Evolutionary conservation across 2,888 invertebrate species (phyloP), one percentile per base, ranked within the genome.

Genomic region (Xanthia icteritia): DNA sequence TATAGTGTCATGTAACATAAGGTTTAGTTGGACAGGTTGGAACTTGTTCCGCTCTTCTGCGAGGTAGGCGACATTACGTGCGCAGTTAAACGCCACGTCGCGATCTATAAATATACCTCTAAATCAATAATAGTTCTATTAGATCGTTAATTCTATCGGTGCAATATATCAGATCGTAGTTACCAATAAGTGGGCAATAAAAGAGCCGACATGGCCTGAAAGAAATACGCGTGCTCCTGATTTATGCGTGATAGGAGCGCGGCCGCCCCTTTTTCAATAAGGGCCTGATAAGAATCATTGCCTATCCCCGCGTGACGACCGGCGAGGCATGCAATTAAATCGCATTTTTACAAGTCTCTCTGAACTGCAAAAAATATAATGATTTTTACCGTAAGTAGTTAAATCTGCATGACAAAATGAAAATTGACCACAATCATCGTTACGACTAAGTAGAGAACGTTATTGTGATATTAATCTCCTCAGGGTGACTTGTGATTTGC

Each of bases 271-370:
- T 93, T 94, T 96, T 96, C 96, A 96, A 96, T 96, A 96, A 95
- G 92, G 91, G 86, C 84, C 81, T 90, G 96, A 96, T 96, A 96
- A 95, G 95, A 96, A 95, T 95, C 96, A 95, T 95, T 93, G 95
- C 94, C 89, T 83, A 90, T 86, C 85, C 91, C 91, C 89, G 92
- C 91, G 92, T 91, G 92, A 92, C 89, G 91, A 86, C 86, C 90
- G 89, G 81, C 86, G 86, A 87, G 92, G 92, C 92, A 94, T 94
- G 95, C 94, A 95, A 95, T 95, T 96, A 95, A 94, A 92, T 92
- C 88, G 89, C 77, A 83, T 88, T 89, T 91, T 89, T 86, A 85
- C 81, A 86, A 86, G 79, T 68, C 36, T 69, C 66, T 68, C 39
- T 69, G 27, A 36, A 66, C 27, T 61, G 64, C 51, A 78, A 71